Percentiles rank a stretch among this genome's conserved stretches.
Conservation (phyloP, 2,113 vertebrate genomes). For the Aramus guarauna region DNA sequence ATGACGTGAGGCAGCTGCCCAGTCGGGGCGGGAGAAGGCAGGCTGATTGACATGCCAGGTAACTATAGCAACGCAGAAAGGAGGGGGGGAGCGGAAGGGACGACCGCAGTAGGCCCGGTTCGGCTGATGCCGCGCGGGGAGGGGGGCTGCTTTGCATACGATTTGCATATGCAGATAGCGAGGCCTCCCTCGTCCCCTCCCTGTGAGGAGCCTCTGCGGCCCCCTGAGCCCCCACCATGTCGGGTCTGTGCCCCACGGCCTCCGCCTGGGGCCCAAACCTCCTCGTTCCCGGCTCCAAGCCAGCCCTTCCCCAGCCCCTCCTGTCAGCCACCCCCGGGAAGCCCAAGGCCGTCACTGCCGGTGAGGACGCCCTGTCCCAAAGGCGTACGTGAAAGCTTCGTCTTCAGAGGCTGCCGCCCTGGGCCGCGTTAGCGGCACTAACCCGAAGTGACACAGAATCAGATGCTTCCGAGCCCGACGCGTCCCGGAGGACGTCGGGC, state of each 20-base stretch:
- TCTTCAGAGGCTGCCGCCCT: background rate
- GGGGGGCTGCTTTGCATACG: background rate
- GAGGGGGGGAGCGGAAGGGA: background rate
- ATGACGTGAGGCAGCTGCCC: fast-evolving
- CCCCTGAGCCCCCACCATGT: fast-evolving
- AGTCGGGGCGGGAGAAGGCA: fast-evolving
- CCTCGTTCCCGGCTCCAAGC: fast-evolving
- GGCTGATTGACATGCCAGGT: background rate
- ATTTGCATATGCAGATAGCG: background rate
- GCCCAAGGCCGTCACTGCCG: fast-evolving
- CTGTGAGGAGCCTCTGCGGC: fast-evolving
- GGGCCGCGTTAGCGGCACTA: fast-evolving
- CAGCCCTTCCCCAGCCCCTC: background rate
- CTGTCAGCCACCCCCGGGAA: fast-evolving
- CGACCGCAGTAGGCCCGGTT: background rate
- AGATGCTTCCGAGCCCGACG: fast-evolving
- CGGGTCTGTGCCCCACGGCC: fast-evolving
- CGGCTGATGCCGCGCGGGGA: background rate
- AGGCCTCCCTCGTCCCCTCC: too few species aligned
- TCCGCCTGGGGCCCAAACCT: too few species aligned
- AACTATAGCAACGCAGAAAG: background rate
- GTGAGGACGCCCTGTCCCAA: background rate
- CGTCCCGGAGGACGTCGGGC: fast-evolving
- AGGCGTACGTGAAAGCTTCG: fast-evolving
- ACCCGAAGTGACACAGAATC: fast-evolving